Percentiles rank a stretch among this genome's conserved stretches.
Evolutionary conservation across 1,140 invertebrate species (phyloP).

Genomic region (Trichonephila clavipes): DNA sequence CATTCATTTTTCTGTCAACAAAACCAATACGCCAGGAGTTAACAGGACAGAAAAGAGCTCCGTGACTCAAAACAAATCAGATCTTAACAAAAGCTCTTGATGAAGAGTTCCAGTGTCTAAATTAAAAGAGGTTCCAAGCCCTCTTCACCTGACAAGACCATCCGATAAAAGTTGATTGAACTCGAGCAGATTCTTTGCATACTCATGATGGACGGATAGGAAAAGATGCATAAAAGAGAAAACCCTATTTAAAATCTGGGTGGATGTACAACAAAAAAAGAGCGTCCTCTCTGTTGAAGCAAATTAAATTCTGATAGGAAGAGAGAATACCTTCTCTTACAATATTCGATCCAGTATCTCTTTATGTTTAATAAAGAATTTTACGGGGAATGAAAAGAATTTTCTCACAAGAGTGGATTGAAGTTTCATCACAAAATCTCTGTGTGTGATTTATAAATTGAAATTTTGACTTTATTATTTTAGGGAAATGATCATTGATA

Average conservation of each 20-base stretch:
- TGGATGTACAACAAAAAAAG: not conserved
- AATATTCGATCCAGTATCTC: not conserved
- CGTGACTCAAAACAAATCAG: not conserved
- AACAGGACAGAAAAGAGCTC: not conserved
- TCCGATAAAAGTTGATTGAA: constrained; percentile 2
- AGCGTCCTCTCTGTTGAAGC: not conserved
- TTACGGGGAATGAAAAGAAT: not conserved
- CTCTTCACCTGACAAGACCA: not conserved
- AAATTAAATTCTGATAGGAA: not conserved
- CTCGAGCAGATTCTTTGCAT: not conserved
- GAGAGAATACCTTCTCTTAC: not conserved
- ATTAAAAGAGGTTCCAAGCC: not conserved
- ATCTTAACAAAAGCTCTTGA: not conserved
- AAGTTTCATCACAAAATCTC: too few relatives aligned
- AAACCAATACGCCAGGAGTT: not conserved
- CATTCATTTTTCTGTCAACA: too few relatives aligned
- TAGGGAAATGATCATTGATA: too few relatives aligned
- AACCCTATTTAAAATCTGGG: not conserved
- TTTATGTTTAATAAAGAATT: not conserved
- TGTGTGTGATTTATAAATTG: too few relatives aligned
- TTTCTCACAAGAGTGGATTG: too few relatives aligned
- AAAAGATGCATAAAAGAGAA: not conserved
- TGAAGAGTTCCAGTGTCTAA: not conserved
- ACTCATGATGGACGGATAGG: not conserved
- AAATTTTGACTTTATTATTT: too few relatives aligned